A percentile compares a stretch with the other conserved stretches of the same genome.
phyloP scores from a whole-genome alignment of 2,888 invertebrate genomes.

The Teleiodes luculella region DNA sequence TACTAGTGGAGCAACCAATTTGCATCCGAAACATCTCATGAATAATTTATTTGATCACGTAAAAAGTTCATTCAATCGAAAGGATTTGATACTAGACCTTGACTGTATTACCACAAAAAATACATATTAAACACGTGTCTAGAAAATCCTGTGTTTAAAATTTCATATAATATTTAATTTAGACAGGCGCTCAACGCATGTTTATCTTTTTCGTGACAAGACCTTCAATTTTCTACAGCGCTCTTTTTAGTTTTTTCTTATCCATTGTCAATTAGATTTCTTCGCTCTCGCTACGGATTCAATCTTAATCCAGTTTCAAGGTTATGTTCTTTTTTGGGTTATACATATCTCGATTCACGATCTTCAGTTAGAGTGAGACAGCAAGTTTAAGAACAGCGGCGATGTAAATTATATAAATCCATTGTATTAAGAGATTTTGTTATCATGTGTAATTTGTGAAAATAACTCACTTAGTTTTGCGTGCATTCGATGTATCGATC shows the following conservation, averaged over 20 bases:
- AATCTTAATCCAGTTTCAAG: neutral
- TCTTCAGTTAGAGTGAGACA: neutral
- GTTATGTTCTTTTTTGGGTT: neutral
- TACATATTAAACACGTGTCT: too few species aligned
- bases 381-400: too few species aligned
- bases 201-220: too few species aligned
- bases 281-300: neutral
- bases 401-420: neutral
- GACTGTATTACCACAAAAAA: too few species aligned
- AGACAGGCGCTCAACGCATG: too few species aligned
- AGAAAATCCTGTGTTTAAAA: too few species aligned
- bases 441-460: too few species aligned
- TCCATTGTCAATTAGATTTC: neutral
- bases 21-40: slow-evolving; percentile 4
- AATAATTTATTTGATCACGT: neutral
- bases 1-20: neutral
- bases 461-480: too few species aligned
- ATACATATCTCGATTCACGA: too few species aligned
- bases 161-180: too few species aligned
- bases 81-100: slow-evolving; percentile 1
- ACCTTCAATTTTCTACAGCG: neutral
- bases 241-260: neutral
- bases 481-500: too few species aligned
- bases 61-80: slow-evolving; percentile 12
- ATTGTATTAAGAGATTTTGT: too few species aligned